A percentile compares a stretch with the other conserved stretches of the same genome.
Conservation (phyloP, 1,140 invertebrate genomes). For the Acromyrmex charruanus region DNA sequence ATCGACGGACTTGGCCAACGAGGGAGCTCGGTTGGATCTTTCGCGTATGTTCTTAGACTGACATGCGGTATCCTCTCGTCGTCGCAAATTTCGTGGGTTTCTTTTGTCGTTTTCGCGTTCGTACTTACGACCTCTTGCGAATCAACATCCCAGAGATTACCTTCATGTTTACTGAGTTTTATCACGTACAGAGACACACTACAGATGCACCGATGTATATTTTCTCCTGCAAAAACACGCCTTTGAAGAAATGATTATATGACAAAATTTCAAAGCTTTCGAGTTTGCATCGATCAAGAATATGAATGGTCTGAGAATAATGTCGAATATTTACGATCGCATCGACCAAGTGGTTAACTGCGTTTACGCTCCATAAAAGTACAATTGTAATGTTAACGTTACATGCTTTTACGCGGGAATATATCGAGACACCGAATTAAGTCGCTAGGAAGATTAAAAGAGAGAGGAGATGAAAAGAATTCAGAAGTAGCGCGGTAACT, state of each 20-base stretch:
- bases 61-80: not conserved
- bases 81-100: not conserved
- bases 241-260: constrained; percentile 36
- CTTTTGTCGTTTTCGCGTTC: not conserved
- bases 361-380: constrained; percentile 1
- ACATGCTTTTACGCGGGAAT: not conserved
- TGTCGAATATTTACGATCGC: not conserved
- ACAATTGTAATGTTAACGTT: not conserved
- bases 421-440: not conserved
- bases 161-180: constrained; percentile 33
- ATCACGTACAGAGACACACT: constrained; percentile 24
- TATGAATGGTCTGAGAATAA: constrained; percentile 6
- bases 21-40: not conserved
- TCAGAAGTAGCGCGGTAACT: not conserved
- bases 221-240: constrained; percentile 8
- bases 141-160: not conserved
- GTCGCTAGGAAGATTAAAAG: not conserved
- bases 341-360: not conserved
- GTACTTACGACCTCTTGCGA: not conserved
- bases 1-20: not conserved
- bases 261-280: not conserved
- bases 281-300: not conserved
- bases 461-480: not conserved
- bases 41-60: not conserved
- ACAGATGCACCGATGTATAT: constrained; percentile 24